Percentiles rank a stretch among this genome's conserved stretches.
These are phyloP conservation scores for Aethes cnicana DNA, from an alignment of 2,888 invertebrate genomes.

Conservation along the genomic window DNA sequence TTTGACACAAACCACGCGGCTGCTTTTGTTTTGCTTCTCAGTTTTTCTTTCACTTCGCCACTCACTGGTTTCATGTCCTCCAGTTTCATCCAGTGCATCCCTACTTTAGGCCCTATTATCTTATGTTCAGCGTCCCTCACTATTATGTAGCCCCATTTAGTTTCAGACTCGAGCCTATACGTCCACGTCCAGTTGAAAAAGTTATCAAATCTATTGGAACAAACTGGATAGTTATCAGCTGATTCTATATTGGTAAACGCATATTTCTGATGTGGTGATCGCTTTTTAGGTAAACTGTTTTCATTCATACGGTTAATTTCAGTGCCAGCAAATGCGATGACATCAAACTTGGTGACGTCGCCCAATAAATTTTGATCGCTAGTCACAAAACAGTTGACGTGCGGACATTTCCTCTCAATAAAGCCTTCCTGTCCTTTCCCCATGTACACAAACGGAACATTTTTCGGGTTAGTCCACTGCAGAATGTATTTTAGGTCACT, in stretches of 20 bases:
- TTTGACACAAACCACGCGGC: constrained; percentile 64
- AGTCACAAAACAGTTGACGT: not conserved
- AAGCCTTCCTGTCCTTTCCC: constrained; percentile 36
- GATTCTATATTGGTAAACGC: not conserved
- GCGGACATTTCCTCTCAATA: constrained; percentile 22
- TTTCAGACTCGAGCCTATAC: not conserved
- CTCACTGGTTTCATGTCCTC: constrained; percentile 13
- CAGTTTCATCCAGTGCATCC: constrained; percentile 25
- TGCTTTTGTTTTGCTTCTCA: constrained; percentile 48
- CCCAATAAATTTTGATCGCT: not conserved
- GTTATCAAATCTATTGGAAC: not conserved
- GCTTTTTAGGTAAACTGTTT: not conserved
- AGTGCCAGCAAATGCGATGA: constrained; percentile 26
- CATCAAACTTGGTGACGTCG: not conserved
- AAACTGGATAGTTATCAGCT: not conserved
- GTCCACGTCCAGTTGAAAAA: constrained; percentile 3
- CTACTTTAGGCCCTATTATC: not conserved
- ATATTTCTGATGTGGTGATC: not conserved
- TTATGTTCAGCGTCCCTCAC: not conserved
- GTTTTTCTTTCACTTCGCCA: constrained; percentile 41
- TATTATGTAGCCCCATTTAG: not conserved
- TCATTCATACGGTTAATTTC: not conserved
- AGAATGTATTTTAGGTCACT: constrained; percentile 44
- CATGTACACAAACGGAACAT: constrained; percentile 45
- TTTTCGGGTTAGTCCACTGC: constrained; percentile 44